Evolutionary conservation across 1,140 invertebrate genomes (phyloP).

Genomic region (Papilio machaon): DNA sequence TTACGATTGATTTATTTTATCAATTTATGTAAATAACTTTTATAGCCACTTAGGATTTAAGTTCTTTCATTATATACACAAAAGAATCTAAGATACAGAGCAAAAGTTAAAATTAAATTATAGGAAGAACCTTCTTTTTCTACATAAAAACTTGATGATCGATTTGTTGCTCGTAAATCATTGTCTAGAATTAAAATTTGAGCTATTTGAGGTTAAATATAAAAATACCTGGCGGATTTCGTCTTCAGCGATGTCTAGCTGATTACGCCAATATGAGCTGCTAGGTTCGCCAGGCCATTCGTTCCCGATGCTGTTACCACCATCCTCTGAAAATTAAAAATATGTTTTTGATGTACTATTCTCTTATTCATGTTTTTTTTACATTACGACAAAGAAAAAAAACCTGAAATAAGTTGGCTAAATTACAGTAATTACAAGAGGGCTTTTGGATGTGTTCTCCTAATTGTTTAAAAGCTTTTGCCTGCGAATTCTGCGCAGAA

Average conservation of each 20-base stretch:
- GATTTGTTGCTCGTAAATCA: no score
- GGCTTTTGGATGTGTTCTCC: no score
- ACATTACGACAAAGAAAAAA: no score
- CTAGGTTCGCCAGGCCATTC: conserved; percentile 75
- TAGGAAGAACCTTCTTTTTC: no score
- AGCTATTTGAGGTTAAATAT: neutral
- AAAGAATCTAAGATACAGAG: no score
- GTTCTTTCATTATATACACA: no score
- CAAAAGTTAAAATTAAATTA: neutral
- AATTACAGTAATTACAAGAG: neutral
- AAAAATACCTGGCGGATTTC: conserved; percentile 68
- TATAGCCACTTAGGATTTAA: no score
- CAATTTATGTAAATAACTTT: neutral
- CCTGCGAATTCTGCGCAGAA: no score
- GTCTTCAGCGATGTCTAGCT: conserved; percentile 68
- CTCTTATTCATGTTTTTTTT: conserved; percentile 15
- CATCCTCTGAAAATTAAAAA: conserved; percentile 65
- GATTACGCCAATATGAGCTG: conserved; percentile 65
- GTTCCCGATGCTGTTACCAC: conserved; percentile 72
- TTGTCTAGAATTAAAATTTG: no score
- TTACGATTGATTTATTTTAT: neutral
- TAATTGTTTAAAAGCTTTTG: no score
- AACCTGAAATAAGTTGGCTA: neutral
- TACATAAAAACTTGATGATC: no score
- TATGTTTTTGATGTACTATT: neutral